Evolutionary conservation across 53 echinoderm and acorn worm species (phyloP).

Genomic region (Patiria pectinifera): DNA sequence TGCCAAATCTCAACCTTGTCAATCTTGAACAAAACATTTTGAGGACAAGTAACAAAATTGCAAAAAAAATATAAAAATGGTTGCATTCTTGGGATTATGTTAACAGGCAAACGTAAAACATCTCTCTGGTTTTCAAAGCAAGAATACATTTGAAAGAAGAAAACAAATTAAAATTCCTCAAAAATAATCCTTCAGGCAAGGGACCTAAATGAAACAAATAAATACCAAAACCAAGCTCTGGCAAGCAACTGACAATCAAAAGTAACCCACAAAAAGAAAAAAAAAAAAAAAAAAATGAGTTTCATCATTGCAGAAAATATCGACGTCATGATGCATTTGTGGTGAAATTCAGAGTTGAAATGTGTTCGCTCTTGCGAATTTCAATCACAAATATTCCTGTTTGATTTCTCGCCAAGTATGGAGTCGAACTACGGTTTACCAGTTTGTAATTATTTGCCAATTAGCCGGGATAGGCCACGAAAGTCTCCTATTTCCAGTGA

Average conservation of each 20-base stretch:
- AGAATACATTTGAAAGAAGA: neutral
- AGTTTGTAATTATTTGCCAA: no score
- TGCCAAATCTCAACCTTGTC: no score
- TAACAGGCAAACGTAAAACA: neutral
- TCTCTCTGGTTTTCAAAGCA: neutral
- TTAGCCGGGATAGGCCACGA: no score
- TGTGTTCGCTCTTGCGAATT: no score
- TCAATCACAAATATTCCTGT: no score
- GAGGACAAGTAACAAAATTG: neutral
- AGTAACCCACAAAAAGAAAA: no score
- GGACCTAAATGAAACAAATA: neutral
- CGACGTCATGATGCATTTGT: neutral
- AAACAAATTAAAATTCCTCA: neutral
- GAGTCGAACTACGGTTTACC: no score
- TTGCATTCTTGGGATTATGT: neutral
- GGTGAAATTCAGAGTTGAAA: neutral
- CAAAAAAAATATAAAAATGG: neutral
- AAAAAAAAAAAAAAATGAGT: neutral
- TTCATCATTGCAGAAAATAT: neutral
- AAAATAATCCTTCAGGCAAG: neutral
- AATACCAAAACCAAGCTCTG: no score
- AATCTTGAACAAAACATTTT: neutral
- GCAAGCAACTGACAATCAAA: no score
- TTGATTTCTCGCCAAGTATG: no score
- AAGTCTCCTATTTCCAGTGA: no score